Percentiles rank a stretch among this genome's conserved stretches.
These are phyloP conservation scores for Philonicus albiceps DNA, from an alignment of 2,888 invertebrate genomes.

Conservation along the genomic window DNA sequence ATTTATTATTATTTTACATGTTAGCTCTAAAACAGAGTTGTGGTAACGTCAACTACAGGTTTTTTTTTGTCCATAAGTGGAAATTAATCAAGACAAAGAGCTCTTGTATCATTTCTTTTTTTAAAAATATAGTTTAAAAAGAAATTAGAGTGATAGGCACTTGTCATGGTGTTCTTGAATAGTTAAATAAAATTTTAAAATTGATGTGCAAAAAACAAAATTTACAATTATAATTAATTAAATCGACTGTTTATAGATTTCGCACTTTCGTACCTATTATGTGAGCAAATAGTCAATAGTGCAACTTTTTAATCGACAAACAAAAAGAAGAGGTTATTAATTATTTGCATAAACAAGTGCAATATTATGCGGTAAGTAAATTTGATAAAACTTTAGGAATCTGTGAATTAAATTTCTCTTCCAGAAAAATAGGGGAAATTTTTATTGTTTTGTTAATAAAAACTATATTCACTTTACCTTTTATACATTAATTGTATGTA, in stretches of 20 bases:
- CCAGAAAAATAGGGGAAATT: too few species aligned
- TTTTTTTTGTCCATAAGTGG: slow-evolving; percentile 19
- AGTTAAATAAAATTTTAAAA: neutral
- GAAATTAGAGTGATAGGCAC: neutral
- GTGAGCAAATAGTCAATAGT: too few species aligned
- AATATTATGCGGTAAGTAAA: too few species aligned
- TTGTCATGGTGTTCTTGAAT: neutral
- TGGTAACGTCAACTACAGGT: slow-evolving; percentile 36
- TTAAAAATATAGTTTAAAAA: neutral
- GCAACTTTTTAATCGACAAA: too few species aligned
- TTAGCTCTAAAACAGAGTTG: slow-evolving; percentile 38
- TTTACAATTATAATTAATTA: neutral
- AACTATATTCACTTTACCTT: too few species aligned
- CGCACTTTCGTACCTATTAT: too few species aligned
- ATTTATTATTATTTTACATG: slow-evolving; percentile 28
- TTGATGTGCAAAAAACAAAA: neutral
- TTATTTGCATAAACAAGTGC: too few species aligned
- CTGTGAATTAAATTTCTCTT: too few species aligned
- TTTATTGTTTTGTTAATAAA: too few species aligned
- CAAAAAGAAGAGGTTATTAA: too few species aligned
- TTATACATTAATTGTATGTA: too few species aligned
- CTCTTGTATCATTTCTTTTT: neutral
- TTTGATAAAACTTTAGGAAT: too few species aligned
- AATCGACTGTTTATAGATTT: neutral
- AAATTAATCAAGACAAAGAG: neutral